Percentiles rank a stretch among this genome's conserved stretches.
These are phyloP conservation scores for Fistularia commersonii DNA, from an alignment of 2,797 vertebrate species.

Conservation along the genomic window DNA sequence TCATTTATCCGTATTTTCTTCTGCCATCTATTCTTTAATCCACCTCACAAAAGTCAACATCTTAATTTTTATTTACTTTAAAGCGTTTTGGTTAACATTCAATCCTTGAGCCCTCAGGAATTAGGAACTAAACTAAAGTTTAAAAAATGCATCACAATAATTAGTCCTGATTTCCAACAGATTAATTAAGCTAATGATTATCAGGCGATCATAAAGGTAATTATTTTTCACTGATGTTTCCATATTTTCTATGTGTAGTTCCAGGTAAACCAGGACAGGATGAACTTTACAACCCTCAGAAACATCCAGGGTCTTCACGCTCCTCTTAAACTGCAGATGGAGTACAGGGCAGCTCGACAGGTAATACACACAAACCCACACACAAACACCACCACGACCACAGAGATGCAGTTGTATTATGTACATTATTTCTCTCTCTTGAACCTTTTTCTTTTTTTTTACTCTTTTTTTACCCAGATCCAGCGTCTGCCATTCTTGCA, in stretches of 20 bases:
- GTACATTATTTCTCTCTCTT: no score
- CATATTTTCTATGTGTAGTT: slow-evolving; percentile 68
- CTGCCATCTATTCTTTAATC: no score
- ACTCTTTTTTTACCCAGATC: slow-evolving; percentile 69
- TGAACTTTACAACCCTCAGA: slow-evolving; percentile 88
- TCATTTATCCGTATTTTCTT: not conserved
- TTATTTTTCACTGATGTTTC: not conserved
- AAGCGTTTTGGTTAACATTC: no score
- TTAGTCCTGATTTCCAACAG: no score
- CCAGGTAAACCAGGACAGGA: slow-evolving; percentile 89
- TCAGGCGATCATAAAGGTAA: not conserved
- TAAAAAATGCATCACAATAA: no score
- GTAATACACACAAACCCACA: slow-evolving; percentile 50
- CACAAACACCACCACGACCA: no score
- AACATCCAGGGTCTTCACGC: slow-evolving; percentile 96
- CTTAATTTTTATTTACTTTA: no score
- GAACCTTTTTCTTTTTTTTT: not conserved
- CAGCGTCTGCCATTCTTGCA: slow-evolving; percentile 92
- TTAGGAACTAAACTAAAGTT: no score
- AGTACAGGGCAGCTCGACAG: slow-evolving; percentile 91
- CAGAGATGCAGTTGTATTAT: no score
- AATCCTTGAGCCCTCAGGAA: no score
- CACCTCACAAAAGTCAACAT: no score
- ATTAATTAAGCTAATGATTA: not conserved
- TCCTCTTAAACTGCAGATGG: slow-evolving; percentile 95